A percentile compares a stretch with the other conserved stretches of the same genome.
phyloP scores from a whole-genome alignment of 2,113 vertebrate genomes.

The Upupa epops region DNA sequence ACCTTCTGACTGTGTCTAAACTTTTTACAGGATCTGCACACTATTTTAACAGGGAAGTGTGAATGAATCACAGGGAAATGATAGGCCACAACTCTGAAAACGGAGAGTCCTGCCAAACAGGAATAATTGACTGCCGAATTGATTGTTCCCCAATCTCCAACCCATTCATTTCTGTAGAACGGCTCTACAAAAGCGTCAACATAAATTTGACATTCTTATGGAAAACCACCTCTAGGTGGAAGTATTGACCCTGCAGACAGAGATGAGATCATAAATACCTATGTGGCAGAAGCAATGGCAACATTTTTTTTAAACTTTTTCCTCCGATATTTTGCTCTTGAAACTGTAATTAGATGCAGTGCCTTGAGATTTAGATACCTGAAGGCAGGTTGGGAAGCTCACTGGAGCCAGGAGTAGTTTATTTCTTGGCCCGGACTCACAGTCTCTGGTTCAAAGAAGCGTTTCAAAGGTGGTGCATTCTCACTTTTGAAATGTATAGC shows the following conservation, averaged over 20 bases:
- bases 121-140: conserved; percentile 19
- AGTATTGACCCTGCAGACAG: conserved; percentile 62
- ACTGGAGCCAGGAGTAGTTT: neutral
- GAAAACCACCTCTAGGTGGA: conserved; percentile 70
- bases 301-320: neutral
- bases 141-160: neutral
- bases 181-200: neutral
- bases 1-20: neutral
- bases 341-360: conserved; percentile 31
- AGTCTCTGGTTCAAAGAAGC: neutral
- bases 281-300: conserved; percentile 21
- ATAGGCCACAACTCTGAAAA: neutral
- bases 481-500: neutral
- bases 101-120: conserved; percentile 9
- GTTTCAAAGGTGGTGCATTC: neutral
- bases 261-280: conserved; percentile 59
- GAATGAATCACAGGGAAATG: conserved; percentile 4
- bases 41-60: neutral
- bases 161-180: conserved; percentile 10
- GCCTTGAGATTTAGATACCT: conserved; percentile 44
- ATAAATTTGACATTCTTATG: conserved; percentile 43
- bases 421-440: neutral
- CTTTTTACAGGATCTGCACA: neutral
- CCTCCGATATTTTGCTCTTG: conserved; percentile 22
- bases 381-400: conserved; percentile 19